A percentile compares a stretch with the other conserved stretches of the same genome.
Conservation (phyloP, 2,888 invertebrate genomes). For the Laothoe populi region DNA sequence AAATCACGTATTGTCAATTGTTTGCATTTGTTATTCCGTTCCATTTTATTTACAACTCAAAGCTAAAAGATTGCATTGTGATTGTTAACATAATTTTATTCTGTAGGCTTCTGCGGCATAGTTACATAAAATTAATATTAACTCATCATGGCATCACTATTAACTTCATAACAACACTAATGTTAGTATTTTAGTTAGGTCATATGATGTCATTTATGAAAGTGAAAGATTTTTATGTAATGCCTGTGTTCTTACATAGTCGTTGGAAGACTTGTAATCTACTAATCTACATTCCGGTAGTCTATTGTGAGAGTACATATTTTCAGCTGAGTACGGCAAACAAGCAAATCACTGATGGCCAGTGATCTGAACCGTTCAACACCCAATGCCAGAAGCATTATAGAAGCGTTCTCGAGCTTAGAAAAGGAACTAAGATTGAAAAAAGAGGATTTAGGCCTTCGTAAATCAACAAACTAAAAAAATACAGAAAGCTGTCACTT, state of each 20-base stretch:
- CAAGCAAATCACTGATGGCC: no score
- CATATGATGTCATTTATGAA: not conserved
- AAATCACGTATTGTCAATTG: not conserved
- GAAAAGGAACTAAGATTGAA: no score
- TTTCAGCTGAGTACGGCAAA: no score
- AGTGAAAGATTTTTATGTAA: conserved; percentile 2
- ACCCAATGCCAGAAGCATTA: no score
- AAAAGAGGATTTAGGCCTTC: no score
- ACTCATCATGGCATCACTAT: not conserved
- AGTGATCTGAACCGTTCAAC: no score
- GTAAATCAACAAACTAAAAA: no score
- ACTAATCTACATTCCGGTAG: not conserved
- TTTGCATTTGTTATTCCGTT: not conserved
- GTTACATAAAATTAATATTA: conserved; percentile 1
- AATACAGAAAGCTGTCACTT: no score
- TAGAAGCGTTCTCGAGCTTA: no score
- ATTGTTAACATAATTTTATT: not conserved
- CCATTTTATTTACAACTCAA: not conserved
- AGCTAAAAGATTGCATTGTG: not conserved
- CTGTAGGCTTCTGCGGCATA: not conserved
- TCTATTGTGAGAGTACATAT: no score
- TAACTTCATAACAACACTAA: not conserved
- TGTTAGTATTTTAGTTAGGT: not conserved
- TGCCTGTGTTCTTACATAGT: not conserved
- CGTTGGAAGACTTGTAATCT: no score